phyloP scores from a whole-genome alignment of 2,888 invertebrate genomes.

The Rotaria magnacalcarata region DNA sequence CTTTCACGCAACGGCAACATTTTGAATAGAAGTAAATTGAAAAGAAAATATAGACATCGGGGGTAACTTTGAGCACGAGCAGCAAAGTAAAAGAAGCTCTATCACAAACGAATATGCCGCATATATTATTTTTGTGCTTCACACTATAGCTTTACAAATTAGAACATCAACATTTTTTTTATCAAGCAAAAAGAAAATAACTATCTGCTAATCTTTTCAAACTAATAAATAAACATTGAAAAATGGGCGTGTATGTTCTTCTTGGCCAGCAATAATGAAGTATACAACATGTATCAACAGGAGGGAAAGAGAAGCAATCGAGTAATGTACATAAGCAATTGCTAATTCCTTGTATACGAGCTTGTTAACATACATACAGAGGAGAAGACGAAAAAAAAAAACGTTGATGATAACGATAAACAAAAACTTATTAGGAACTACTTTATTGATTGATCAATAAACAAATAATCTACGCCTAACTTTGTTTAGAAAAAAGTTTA shows the following conservation, averaged over 20 bases:
- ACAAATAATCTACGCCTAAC: background rate
- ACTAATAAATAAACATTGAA: slow-evolving; percentile 12
- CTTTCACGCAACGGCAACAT: slow-evolving; percentile 3
- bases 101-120: background rate
- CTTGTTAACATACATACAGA: background rate
- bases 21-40: slow-evolving; percentile 12
- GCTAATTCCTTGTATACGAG: slow-evolving; percentile 21
- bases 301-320: background rate
- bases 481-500: too few species aligned
- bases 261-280: background rate
- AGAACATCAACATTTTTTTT: background rate
- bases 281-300: background rate
- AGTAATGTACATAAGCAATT: background rate
- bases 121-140: too few species aligned
- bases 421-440: background rate
- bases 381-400: background rate
- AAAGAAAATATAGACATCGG: slow-evolving; percentile 8
- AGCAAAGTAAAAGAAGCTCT: background rate
- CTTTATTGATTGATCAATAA: slow-evolving; percentile 12
- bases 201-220: background rate
- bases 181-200: background rate
- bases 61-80: background rate
- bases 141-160: background rate
- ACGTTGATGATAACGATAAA: slow-evolving; percentile 7
- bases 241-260: background rate